phyloP scores from a whole-genome alignment of 23 tunicate species.

The Trididemnum nubilum region DNA sequence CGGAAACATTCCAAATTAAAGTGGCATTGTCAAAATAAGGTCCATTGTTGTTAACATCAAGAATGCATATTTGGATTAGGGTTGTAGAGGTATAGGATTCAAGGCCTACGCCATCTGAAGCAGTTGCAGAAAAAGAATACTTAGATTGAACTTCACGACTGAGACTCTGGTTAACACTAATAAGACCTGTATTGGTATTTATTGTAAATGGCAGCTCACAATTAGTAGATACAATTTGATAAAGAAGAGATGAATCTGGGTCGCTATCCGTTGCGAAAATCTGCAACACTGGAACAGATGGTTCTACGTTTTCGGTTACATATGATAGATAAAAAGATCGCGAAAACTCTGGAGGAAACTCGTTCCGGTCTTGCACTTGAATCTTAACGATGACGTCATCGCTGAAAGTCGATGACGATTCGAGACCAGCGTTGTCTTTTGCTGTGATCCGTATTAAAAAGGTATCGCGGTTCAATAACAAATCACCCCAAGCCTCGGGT shows the following conservation, averaged over 20 bases:
- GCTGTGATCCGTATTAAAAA: slow-evolving; percentile 19
- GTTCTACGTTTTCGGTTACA: slow-evolving; percentile 33
- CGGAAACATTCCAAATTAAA: slow-evolving; percentile 20
- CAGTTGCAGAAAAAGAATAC: slow-evolving; percentile 17
- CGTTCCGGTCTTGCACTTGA: slow-evolving; percentile 26
- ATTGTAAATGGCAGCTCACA: slow-evolving; percentile 31
- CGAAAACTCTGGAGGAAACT: slow-evolving; percentile 34
- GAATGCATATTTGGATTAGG: slow-evolving; percentile 28
- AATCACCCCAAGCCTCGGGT: background rate
- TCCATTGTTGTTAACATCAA: slow-evolving; percentile 49
- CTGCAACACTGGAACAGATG: slow-evolving; percentile 11
- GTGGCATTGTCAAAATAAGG: slow-evolving; percentile 27
- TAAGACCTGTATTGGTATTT: slow-evolving; percentile 29
- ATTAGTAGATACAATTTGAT: background rate
- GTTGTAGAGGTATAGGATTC: background rate
- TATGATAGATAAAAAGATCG: slow-evolving; percentile 5
- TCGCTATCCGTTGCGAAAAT: slow-evolving; percentile 40
- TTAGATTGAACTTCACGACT: slow-evolving; percentile 41
- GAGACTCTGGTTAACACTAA: slow-evolving; percentile 20
- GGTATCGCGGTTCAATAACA: background rate
- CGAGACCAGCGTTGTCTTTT: slow-evolving; percentile 48
- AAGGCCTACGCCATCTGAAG: slow-evolving; percentile 12
- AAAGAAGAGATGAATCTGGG: background rate
- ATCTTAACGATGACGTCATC: slow-evolving; percentile 12
- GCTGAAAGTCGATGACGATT: background rate